Conservation (phyloP, 2,113 vertebrate genomes). For the Oenanthe melanoleuca region DNA sequence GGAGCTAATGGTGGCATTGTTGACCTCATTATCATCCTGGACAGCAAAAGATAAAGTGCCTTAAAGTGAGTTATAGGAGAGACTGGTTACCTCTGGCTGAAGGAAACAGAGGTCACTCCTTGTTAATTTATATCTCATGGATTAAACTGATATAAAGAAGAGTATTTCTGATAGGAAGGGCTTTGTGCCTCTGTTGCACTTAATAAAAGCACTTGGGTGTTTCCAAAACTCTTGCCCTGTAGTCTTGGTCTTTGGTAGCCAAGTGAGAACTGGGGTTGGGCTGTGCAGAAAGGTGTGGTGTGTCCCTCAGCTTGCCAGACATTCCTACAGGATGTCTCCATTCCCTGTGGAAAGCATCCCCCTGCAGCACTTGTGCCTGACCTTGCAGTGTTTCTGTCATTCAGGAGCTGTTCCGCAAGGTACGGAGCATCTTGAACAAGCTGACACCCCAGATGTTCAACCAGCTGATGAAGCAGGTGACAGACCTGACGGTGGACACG, state of each 20-base stretch:
- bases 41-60: background rate
- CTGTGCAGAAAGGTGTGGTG: rapidly evolving
- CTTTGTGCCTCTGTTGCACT: background rate
- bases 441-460: slow-evolving; percentile 98
- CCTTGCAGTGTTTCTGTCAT: background rate
- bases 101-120: background rate
- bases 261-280: background rate
- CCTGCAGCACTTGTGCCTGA: background rate
- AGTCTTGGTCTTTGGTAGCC: background rate
- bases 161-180: background rate
- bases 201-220: background rate
- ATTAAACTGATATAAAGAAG: background rate
- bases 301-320: background rate
- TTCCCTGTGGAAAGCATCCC: background rate
- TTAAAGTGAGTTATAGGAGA: background rate
- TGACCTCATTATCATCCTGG: background rate
- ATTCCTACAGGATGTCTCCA: background rate
- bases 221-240: background rate
- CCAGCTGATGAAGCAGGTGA: slow-evolving; percentile 97
- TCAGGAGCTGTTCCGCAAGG: slow-evolving; percentile 95
- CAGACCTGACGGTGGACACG: slow-evolving; percentile 93
- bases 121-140: background rate
- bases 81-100: background rate
- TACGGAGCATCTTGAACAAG: slow-evolving; percentile 98
- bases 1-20: background rate